A percentile compares a stretch with the other conserved stretches of the same genome.
These are phyloP conservation scores for Sebastes vulpes DNA, from an alignment of 2,797 vertebrate genomes.

Conservation along the genomic window DNA sequence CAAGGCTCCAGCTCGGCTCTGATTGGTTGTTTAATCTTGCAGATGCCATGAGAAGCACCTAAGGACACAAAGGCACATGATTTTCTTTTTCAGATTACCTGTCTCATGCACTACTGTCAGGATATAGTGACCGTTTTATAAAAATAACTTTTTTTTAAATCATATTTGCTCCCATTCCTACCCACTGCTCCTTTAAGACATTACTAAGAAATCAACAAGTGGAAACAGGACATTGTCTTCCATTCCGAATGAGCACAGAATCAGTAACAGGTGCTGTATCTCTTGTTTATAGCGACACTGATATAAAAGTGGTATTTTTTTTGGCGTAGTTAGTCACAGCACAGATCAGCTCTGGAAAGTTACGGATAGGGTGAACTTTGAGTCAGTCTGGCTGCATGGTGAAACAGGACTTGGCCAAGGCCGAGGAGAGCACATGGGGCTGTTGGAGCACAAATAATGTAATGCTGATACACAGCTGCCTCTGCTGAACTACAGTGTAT, in stretches of 20 bases:
- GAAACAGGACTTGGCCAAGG: conserved; percentile 56
- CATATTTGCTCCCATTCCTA: too few species aligned
- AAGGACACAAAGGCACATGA: too few species aligned
- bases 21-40: too few species aligned
- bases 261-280: conserved; percentile 72
- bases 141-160: too few species aligned
- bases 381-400: conserved; percentile 29
- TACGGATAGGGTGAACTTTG: conserved; percentile 53
- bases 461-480: conserved; percentile 1
- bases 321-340: conserved; percentile 25
- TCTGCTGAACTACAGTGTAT: background rate
- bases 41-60: too few species aligned
- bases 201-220: background rate
- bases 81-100: too few species aligned
- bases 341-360: conserved; percentile 31
- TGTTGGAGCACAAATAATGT: conserved; percentile 9
- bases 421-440: conserved; percentile 23
- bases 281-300: conserved; percentile 59
- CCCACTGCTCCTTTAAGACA: background rate
- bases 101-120: too few species aligned
- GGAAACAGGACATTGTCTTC: background rate
- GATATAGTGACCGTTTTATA: too few species aligned
- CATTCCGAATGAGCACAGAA: background rate
- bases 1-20: too few species aligned
- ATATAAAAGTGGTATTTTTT: conserved; percentile 26